phyloP scores from a whole-genome alignment of 2,113 vertebrate species.

The Tachysurus fulvidraco region DNA sequence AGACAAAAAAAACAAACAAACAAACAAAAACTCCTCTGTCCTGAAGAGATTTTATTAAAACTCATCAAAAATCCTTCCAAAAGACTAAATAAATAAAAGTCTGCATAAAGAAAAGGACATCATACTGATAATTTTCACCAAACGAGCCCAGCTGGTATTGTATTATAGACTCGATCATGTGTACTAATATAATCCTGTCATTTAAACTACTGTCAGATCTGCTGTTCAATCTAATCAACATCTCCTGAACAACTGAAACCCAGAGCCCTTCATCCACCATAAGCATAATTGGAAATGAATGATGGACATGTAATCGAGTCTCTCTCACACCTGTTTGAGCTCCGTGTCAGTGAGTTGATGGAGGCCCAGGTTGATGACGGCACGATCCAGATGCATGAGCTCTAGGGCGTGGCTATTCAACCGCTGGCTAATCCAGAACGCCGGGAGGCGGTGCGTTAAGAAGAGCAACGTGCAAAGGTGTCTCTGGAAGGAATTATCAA shows the following conservation, averaged over 20 bases:
- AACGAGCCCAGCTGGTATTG: background rate
- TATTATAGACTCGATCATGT: background rate
- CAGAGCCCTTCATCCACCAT: background rate
- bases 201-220: background rate
- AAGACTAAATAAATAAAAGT: background rate
- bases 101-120: background rate
- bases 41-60: background rate
- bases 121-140: background rate
- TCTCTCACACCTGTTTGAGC: conserved; percentile 76
- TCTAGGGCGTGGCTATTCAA: conserved; percentile 77
- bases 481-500: conserved; percentile 70
- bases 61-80: background rate
- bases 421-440: conserved; percentile 73
- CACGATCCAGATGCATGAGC: conserved; percentile 82
- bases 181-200: background rate
- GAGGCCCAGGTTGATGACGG: conserved; percentile 77
- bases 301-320: background rate
- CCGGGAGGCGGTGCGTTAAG: conserved; percentile 79
- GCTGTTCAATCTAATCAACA: background rate
- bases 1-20: background rate
- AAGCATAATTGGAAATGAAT: background rate
- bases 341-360: conserved; percentile 80
- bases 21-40: background rate
- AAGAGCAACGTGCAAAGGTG: conserved; percentile 83
- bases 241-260: background rate